Conservation (phyloP, 2,888 invertebrate genomes). For the Cephus nigrinus region DNA sequence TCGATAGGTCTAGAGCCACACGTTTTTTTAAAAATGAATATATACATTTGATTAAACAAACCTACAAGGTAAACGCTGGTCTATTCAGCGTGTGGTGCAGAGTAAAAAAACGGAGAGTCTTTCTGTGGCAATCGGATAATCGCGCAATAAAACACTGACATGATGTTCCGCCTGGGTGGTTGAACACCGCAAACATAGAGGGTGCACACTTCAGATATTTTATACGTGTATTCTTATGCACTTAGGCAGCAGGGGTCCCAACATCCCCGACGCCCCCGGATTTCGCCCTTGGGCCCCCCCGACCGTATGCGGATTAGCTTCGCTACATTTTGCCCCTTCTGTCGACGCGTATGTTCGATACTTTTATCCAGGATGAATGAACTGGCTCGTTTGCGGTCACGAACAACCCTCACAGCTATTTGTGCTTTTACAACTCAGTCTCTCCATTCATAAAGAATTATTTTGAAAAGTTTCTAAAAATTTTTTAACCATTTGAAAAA, state of each 20-base stretch:
- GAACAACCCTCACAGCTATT: background rate
- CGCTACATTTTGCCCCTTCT: slow-evolving; percentile 65
- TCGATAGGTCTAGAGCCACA: too few species aligned
- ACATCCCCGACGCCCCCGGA: slow-evolving; percentile 22
- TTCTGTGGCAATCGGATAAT: slow-evolving; percentile 55
- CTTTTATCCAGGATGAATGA: background rate
- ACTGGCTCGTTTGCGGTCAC: background rate
- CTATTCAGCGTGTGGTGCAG: background rate
- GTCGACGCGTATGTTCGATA: slow-evolving; percentile 58
- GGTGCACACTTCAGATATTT: slow-evolving; percentile 53
- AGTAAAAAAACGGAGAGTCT: slow-evolving; percentile 2
- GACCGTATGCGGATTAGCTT: slow-evolving; percentile 57
- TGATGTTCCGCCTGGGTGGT: slow-evolving; percentile 57
- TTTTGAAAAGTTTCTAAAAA: background rate
- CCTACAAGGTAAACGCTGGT: background rate
- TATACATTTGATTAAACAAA: background rate
- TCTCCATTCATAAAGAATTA: background rate
- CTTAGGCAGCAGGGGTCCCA: slow-evolving; percentile 32
- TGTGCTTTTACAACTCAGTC: background rate
- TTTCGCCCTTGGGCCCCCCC: slow-evolving; percentile 14
- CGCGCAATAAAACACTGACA: slow-evolving; percentile 61
- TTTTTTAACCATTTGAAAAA: background rate
- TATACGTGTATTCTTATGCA: slow-evolving; percentile 35
- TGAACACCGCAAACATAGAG: slow-evolving; percentile 53
- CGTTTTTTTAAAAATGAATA: too few species aligned